These are phyloP conservation scores for Trissonchulus latispiculum DNA, from an alignment of 2,888 invertebrate species.

Conservation along the genomic window DNA sequence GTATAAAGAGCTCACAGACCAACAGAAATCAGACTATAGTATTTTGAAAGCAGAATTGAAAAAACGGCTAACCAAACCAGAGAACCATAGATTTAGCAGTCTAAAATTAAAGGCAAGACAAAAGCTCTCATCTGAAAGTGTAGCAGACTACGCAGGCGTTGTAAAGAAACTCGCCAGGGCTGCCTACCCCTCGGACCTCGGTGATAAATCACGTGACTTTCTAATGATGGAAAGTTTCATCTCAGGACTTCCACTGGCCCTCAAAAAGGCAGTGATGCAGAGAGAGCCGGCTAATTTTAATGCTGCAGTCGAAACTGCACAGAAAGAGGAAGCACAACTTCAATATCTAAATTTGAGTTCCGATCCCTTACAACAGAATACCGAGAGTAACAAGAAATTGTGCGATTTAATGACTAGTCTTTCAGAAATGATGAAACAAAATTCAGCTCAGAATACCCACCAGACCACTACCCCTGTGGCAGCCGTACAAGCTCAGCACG, in stretches of 20 bases:
- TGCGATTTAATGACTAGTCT: not conserved
- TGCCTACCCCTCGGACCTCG: not conserved
- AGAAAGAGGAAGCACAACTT: not conserved
- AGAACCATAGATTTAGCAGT: not conserved
- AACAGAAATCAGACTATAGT: not conserved
- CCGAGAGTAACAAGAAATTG: not conserved
- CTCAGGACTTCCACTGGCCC: not conserved
- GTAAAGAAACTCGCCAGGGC: not conserved
- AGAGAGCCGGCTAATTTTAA: not conserved
- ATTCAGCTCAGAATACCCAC: not conserved
- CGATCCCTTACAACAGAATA: not conserved
- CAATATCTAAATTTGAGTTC: not conserved
- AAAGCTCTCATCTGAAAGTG: not conserved
- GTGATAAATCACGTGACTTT: not conserved
- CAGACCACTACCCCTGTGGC: no score
- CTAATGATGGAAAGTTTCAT: not conserved
- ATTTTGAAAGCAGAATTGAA: not conserved
- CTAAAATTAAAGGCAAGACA: not conserved
- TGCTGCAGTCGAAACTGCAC: not conserved
- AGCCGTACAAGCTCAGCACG: no score
- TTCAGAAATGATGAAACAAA: not conserved
- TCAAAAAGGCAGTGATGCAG: not conserved
- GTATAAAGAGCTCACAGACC: not conserved
- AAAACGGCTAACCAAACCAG: not conserved
- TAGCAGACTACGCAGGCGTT: not conserved